Base-by-base conservation (phyloP, 2,888 invertebrate species). In the Drosophila buzzatii region DNA sequence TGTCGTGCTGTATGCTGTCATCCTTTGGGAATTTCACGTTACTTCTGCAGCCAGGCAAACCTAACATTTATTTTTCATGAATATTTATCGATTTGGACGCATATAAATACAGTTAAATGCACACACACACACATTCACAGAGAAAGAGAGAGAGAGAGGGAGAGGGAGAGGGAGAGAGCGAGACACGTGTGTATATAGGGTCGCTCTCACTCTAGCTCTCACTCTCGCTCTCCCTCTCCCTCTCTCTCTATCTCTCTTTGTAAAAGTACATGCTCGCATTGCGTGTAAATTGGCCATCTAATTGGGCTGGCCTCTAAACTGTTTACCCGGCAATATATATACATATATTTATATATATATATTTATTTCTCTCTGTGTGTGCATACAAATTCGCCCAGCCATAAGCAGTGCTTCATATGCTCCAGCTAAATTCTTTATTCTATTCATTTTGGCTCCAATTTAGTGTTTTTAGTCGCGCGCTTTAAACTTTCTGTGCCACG, bases 71-170 rank as follows among this genome's bases (percentile, higher is more conserved):
- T 85, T 70, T 85, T 89, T 79, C 79, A 86, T 87, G 76, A 89
- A 87, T 82, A 79, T 82, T 84, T 90, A 90, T 90, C 87, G 90
- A 87, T 90, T 85, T 69, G 66, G 64, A 65, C 64, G 70, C 60
- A 79, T 53, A 65, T 60, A 66, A 44, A 71, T 65, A 69, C 63
- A 58, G 27, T 49, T 51, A 51, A 51, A 35, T 51, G 58, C 53
- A 44, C 35, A 62, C 31, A 57, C 44, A 57, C 18, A 31, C 16
- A 44, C 2, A 16, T 20, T 20, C 2, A 2, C 0, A 33, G 3
- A 33, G 16, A 16, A 16, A 2, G 9, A 18, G 7, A 14, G 23
- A 20, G 7, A n/a, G 27, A 9, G 20, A 18, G 31, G 3, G 1
- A 49, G 2, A 18, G 23, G 1, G 4, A 12, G 12, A 14, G 12